Evolutionary conservation across 1,140 invertebrate species (phyloP).

Genomic region (Ctenoplectra terminalis): DNA sequence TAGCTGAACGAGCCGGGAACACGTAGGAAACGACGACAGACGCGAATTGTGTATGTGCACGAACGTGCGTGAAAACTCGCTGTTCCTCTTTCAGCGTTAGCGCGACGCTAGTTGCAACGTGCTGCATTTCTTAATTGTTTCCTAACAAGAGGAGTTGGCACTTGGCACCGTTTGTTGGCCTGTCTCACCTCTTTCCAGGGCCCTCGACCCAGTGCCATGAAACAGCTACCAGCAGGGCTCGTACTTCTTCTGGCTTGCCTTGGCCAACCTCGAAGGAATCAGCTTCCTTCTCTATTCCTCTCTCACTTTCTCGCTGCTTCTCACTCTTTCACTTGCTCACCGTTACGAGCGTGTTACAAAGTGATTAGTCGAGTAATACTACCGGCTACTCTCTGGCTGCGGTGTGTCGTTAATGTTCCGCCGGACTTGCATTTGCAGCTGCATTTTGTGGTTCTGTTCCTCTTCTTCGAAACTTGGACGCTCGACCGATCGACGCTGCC

Average conservation of each 20-base stretch:
- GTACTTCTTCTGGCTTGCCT: conserved; percentile 22
- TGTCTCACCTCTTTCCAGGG: conserved; percentile 65
- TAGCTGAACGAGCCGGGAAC: conserved; percentile 9
- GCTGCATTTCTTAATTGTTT: conserved; percentile 80
- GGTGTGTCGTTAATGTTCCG: conserved; percentile 71
- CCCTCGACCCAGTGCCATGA: conserved; percentile 65
- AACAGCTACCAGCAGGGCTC: conserved; percentile 44
- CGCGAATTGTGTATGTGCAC: not conserved
- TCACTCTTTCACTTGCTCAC: conserved; percentile 33
- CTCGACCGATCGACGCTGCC: conserved; percentile 24
- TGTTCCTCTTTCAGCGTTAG: conserved; percentile 37
- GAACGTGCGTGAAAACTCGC: conserved; percentile 57
- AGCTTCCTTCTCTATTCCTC: not conserved
- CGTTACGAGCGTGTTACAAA: conserved; percentile 71
- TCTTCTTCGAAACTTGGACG: conserved; percentile 58
- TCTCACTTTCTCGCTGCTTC: too few species aligned
- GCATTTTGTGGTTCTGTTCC: conserved; percentile 62
- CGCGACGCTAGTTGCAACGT: conserved; percentile 63
- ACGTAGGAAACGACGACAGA: not conserved
- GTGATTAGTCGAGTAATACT: conserved; percentile 80
- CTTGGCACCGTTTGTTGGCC: conserved; percentile 76
- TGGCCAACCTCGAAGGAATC: conserved; percentile 35
- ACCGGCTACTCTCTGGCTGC: conserved; percentile 66
- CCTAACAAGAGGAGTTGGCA: conserved; percentile 78
- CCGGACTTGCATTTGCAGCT: conserved; percentile 62